A percentile compares a stretch with the other conserved stretches of the same genome.
These are phyloP conservation scores for Platichthys flesus DNA, from an alignment of 2,113 vertebrate genomes.

Conservation along the genomic window DNA sequence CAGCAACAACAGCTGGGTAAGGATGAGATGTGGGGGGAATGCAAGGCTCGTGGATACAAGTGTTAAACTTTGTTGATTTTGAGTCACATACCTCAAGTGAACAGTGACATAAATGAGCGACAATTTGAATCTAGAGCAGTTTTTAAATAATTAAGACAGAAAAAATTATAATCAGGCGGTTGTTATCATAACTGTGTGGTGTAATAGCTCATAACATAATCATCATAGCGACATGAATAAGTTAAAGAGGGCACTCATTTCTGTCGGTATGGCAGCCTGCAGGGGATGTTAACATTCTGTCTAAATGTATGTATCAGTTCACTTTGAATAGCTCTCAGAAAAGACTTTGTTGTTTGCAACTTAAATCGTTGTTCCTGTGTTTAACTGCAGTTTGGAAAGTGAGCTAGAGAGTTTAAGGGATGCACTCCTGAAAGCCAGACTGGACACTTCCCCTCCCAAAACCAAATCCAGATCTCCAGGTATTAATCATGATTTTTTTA, in stretches of 20 bases:
- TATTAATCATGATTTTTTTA: conserved; percentile 61
- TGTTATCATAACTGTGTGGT: background rate
- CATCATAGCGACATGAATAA: background rate
- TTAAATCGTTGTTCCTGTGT: conserved; percentile 9
- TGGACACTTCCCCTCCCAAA: conserved; percentile 83
- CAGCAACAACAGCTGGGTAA: conserved; percentile 37
- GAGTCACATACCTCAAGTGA: background rate
- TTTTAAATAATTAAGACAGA: conserved; percentile 12
- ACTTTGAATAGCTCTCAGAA: background rate
- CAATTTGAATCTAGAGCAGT: background rate
- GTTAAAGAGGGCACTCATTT: background rate
- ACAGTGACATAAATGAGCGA: background rate
- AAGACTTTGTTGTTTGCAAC: background rate
- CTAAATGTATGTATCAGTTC: background rate
- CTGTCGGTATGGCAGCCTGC: background rate
- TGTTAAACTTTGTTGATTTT: background rate
- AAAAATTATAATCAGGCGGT: background rate
- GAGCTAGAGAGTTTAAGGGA: conserved; percentile 91
- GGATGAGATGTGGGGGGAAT: background rate
- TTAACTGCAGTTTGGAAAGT: conserved; percentile 85
- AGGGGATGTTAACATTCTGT: background rate
- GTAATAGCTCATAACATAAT: background rate
- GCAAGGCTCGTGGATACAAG: background rate
- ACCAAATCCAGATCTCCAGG: conserved; percentile 83
- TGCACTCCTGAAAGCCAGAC: conserved; percentile 87